Evolutionary conservation across 1,140 invertebrate species (phyloP).

Genomic region (Cydia amplana): DNA sequence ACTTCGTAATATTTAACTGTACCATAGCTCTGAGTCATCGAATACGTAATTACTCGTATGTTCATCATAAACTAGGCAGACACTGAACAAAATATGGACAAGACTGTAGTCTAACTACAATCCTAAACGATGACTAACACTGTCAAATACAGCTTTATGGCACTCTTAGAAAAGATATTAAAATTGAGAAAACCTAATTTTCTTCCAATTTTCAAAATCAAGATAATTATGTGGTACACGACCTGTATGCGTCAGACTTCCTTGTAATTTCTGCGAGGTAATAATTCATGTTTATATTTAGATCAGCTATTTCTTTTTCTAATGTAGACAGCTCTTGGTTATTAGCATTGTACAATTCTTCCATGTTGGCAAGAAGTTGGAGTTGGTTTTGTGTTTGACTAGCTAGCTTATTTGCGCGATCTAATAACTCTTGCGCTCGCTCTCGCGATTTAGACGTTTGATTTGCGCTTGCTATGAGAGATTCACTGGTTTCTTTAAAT

Average conservation of each 20-base stretch:
- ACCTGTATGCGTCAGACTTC: conserved; percentile 77
- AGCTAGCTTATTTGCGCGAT: conserved; percentile 87
- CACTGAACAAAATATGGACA: conserved; percentile 43
- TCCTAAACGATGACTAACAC: conserved; percentile 43
- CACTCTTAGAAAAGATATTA: conserved; percentile 43
- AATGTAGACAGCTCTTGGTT: conserved; percentile 71
- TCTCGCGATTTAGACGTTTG: conserved; percentile 82
- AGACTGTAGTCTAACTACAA: conserved; percentile 54
- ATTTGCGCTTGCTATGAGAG: conserved; percentile 72
- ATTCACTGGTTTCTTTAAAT: conserved; percentile 71
- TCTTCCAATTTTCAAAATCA: conserved; percentile 12
- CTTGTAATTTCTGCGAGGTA: conserved; percentile 80
- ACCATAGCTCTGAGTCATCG: background rate
- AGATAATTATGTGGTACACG: conserved; percentile 69
- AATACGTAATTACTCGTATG: background rate
- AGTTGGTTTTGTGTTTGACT: conserved; percentile 87
- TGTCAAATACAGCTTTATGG: conserved; percentile 46
- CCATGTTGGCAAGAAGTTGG: conserved; percentile 83
- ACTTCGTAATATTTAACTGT: conserved; percentile 18
- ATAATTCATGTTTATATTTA: conserved; percentile 76
- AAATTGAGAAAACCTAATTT: conserved; percentile 1
- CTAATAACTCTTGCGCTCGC: conserved; percentile 86
- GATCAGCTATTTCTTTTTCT: conserved; percentile 74
- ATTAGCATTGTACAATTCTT: conserved; percentile 78
- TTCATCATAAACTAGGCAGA: conserved; percentile 37